These are phyloP conservation scores for Urosaurus nigricauda DNA, from an alignment of 2,797 vertebrate species.

Conservation along the genomic window DNA sequence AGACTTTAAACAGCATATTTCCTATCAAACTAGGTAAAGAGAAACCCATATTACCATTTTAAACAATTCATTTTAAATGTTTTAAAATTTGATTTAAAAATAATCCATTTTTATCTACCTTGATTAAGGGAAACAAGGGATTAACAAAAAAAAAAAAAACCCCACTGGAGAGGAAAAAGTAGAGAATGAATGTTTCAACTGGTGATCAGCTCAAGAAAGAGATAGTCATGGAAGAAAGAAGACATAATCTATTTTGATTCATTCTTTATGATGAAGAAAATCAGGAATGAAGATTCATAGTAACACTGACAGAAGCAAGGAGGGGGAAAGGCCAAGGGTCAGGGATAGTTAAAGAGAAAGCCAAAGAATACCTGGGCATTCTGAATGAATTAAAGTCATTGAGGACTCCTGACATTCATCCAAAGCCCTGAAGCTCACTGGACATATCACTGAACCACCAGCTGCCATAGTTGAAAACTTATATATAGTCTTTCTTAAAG, in stretches of 20 bases:
- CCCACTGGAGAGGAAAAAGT: too few species aligned
- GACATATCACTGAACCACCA: neutral
- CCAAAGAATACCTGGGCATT: neutral
- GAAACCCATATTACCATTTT: neutral
- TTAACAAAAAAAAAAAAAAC: neutral
- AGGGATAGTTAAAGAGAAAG: neutral
- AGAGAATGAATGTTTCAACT: neutral
- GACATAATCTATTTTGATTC: neutral
- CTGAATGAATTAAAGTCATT: neutral
- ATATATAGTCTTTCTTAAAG: neutral
- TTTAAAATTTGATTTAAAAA: neutral
- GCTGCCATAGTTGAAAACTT: neutral
- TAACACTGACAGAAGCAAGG: neutral
- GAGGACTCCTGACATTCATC: neutral
- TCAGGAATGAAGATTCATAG: neutral
- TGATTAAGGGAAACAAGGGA: neutral
- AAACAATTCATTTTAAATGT: neutral
- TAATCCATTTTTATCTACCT: neutral
- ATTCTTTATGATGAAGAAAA: slow-evolving; percentile 8
- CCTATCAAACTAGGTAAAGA: neutral
- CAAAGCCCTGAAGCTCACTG: neutral
- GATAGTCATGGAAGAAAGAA: neutral
- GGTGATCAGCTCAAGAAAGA: neutral
- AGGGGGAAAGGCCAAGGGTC: neutral
- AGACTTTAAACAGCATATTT: neutral